These are phyloP conservation scores for Pilophorus perplexus DNA, from an alignment of 2,888 invertebrate genomes.

Conservation along the genomic window DNA sequence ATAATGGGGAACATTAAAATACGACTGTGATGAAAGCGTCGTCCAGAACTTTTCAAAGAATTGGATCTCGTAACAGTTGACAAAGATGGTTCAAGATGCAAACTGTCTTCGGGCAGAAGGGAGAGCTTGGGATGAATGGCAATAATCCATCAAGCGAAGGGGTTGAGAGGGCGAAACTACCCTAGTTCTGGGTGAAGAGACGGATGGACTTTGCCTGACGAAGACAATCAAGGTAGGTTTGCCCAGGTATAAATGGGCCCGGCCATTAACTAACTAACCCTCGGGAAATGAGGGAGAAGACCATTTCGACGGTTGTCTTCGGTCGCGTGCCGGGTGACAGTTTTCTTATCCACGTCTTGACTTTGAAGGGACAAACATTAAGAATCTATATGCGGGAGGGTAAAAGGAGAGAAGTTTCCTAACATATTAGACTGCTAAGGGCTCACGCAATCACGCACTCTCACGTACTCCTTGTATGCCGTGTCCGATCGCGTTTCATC, in stretches of 20 bases:
- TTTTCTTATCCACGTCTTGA: too few species aligned
- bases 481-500: not conserved
- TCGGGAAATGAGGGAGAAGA: not conserved
- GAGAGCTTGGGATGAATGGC: slow-evolving; percentile 9
- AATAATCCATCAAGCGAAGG: not conserved
- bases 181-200: slow-evolving; percentile 5
- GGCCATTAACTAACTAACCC: slow-evolving; percentile 17
- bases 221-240: slow-evolving; percentile 12
- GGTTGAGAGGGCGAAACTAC: slow-evolving; percentile 8
- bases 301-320: not conserved
- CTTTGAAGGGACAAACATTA: slow-evolving; percentile 9
- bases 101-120: too few species aligned
- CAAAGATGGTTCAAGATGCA: too few species aligned
- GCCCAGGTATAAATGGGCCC: slow-evolving; percentile 8
- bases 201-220: slow-evolving; percentile 14
- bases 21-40: too few species aligned
- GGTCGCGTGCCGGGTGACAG: slow-evolving; percentile 9
- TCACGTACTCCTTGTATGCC: not conserved
- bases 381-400: slow-evolving; percentile 3
- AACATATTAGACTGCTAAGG: not conserved
- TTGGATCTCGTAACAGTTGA: too few species aligned
- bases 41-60: too few species aligned
- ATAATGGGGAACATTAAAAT: too few species aligned
- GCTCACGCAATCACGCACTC: slow-evolving; percentile 15
- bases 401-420: not conserved